A percentile compares a stretch with the other conserved stretches of the same genome.
These are phyloP conservation scores for Neodiprion virginianus DNA, from an alignment of 1,140 invertebrate genomes.

Conservation along the genomic window DNA sequence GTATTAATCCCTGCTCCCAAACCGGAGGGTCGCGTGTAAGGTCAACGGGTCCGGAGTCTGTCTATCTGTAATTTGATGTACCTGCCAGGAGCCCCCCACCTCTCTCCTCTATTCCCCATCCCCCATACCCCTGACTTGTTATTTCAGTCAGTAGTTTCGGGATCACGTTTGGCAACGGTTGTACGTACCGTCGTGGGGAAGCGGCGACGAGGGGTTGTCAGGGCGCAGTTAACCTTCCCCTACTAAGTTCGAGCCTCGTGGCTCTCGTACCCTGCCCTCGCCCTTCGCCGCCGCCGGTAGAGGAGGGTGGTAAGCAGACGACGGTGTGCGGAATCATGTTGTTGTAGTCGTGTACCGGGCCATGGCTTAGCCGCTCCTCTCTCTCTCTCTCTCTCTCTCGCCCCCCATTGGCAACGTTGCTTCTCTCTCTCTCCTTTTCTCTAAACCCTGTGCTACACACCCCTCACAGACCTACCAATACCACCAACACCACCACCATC, in stretches of 20 bases:
- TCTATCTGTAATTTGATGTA: too few species aligned
- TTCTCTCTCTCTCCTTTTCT: background rate
- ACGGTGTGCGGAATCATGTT: too few species aligned
- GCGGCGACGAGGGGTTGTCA: background rate
- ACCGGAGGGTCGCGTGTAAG: background rate
- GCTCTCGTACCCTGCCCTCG: background rate
- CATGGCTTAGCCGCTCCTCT: background rate
- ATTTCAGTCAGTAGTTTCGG: background rate
- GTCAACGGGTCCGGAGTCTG: too few species aligned
- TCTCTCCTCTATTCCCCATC: too few species aligned
- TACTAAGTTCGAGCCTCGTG: background rate
- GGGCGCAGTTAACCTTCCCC: constrained; percentile 6
- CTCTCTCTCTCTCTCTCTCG: constrained; percentile 15
- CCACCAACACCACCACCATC: background rate
- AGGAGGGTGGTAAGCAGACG: background rate
- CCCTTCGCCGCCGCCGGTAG: background rate
- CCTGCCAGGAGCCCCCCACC: too few species aligned
- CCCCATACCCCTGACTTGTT: background rate
- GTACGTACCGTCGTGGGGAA: too few species aligned
- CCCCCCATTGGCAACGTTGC: background rate
- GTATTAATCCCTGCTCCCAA: background rate
- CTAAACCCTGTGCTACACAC: background rate
- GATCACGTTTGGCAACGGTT: background rate
- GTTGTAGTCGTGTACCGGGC: too few species aligned
- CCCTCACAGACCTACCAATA: background rate